These are phyloP conservation scores for Muntiacus reevesi DNA, from an alignment of 2,113 vertebrate genomes.

Conservation along the genomic window DNA sequence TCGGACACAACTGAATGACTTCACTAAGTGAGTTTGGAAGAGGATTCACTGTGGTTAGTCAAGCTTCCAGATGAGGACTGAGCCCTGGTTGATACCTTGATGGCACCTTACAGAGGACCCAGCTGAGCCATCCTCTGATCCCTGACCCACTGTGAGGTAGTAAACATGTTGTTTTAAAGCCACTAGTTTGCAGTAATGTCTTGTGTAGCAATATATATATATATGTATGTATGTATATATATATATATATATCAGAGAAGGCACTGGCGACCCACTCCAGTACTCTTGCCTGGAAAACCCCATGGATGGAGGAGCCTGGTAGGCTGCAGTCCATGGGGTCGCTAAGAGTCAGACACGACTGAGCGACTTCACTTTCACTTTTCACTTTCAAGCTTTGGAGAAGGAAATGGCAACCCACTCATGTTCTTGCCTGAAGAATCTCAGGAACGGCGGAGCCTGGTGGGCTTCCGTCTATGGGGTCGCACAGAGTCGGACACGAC, in stretches of 20 bases:
- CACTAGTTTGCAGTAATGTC: background rate
- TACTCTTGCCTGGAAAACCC: too few relatives aligned
- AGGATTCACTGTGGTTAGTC: background rate
- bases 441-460: too few relatives aligned
- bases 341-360: too few relatives aligned
- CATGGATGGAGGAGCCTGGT: too few relatives aligned
- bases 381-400: too few relatives aligned
- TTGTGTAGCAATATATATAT: background rate
- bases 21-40: background rate
- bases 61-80: background rate
- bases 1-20: fast-evolving
- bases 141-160: background rate
- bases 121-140: background rate
- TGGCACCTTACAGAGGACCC: background rate
- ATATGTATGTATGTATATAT: background rate
- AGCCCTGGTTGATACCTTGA: background rate
- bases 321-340: too few relatives aligned
- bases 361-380: too few relatives aligned
- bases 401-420: too few relatives aligned
- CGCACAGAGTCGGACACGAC: too few relatives aligned
- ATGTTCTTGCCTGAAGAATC: too few relatives aligned
- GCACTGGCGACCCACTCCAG: too few relatives aligned
- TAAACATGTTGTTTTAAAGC: background rate
- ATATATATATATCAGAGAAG: background rate
- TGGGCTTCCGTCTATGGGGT: too few relatives aligned